Conservation (phyloP, 2,797 vertebrate species). For the Thaleichthys pacificus region DNA sequence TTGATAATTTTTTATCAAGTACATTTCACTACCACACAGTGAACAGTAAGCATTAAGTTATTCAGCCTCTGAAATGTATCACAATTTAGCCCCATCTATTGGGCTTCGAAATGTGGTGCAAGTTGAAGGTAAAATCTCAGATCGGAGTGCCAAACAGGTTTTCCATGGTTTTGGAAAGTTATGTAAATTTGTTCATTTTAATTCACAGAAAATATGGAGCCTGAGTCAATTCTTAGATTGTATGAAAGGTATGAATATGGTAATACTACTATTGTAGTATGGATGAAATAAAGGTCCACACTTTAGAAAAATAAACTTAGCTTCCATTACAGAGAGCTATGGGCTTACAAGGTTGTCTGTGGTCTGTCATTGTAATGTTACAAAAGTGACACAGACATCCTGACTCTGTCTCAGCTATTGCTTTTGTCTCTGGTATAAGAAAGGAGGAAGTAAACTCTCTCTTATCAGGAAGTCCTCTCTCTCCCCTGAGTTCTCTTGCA, state of each 20-base stretch:
- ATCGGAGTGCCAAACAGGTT: not conserved
- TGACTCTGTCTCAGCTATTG: constrained; percentile 1
- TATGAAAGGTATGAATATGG: too few species aligned
- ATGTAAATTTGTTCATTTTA: not conserved
- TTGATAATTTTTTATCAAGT: not conserved
- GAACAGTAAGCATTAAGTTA: constrained; percentile 1
- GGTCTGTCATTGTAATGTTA: constrained; percentile 19
- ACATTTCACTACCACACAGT: not conserved
- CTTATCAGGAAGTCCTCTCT: constrained; percentile 33
- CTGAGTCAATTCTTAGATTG: too few species aligned
- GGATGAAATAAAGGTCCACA: too few species aligned
- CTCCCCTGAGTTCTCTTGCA: constrained; percentile 17
- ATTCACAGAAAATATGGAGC: too few species aligned
- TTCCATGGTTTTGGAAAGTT: not conserved
- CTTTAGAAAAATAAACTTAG: too few species aligned
- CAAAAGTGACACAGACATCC: not conserved
- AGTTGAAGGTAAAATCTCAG: not conserved
- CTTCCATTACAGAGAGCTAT: not conserved
- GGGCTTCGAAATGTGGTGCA: constrained; percentile 58
- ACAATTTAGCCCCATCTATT: constrained; percentile 72
- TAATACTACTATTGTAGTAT: too few species aligned
- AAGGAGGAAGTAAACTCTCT: constrained; percentile 2
- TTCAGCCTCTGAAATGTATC: constrained; percentile 49
- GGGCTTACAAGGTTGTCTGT: constrained; percentile 1
- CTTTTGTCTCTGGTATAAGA: constrained; percentile 19